These are phyloP conservation scores for Rhimphoctona megacephalus DNA, from an alignment of 2,888 invertebrate species.

Conservation along the genomic window DNA sequence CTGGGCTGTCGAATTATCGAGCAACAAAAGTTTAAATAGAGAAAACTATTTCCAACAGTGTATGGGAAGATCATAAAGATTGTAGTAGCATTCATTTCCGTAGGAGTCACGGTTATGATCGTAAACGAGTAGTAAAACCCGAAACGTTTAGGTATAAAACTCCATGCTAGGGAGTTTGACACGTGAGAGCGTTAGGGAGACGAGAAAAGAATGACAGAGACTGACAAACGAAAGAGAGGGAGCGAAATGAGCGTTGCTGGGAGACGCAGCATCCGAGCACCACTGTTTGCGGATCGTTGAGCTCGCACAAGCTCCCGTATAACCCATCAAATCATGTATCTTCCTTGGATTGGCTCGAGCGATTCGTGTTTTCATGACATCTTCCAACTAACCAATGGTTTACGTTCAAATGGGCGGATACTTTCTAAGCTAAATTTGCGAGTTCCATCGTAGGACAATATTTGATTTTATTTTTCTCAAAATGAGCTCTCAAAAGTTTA, in stretches of 20 bases:
- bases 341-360: conserved; percentile 56
- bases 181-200: conserved; percentile 36
- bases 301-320: conserved; percentile 36
- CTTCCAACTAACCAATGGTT: conserved; percentile 57
- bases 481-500: neutral
- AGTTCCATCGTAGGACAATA: conserved; percentile 47
- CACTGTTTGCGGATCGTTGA: conserved; percentile 50
- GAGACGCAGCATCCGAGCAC: conserved; percentile 50
- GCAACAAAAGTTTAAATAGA: neutral
- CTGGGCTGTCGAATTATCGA: neutral
- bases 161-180: conserved; percentile 4
- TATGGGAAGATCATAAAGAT: neutral
- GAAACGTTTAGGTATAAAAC: conserved; percentile 42
- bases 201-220: conserved; percentile 24
- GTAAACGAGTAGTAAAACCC: conserved; percentile 57
- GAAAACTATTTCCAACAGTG: conserved; percentile 13
- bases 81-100: conserved; percentile 20
- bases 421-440: neutral
- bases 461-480: neutral
- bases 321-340: conserved; percentile 52
- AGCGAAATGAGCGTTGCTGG: conserved; percentile 50
- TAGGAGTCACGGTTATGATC: conserved; percentile 41
- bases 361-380: conserved; percentile 54
- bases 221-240: conserved; percentile 36
- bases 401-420: conserved; percentile 67